Evolutionary conservation across 2,113 vertebrate genomes (phyloP).

Genomic region (Mastomys coucha): DNA sequence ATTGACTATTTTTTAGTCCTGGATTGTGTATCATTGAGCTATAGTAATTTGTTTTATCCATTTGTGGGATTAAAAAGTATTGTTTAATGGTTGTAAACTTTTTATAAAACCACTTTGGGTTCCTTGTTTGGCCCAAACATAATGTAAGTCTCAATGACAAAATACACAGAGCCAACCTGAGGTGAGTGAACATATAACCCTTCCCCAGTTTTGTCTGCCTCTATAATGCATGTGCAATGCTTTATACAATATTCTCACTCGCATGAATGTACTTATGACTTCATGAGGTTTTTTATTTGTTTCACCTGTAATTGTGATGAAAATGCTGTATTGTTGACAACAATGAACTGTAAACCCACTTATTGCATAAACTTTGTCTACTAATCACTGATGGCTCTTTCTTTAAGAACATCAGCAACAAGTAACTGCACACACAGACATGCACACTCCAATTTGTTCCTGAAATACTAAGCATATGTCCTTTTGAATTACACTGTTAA

Average conservation of each 20-base stretch:
- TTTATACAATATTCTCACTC: slow-evolving; percentile 75
- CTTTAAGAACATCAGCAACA: slow-evolving; percentile 70
- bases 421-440: background rate
- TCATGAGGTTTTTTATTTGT: slow-evolving; percentile 65
- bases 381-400: slow-evolving; percentile 72
- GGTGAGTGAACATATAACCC: slow-evolving; percentile 82
- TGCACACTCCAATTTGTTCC: slow-evolving; percentile 3
- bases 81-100: slow-evolving; percentile 89
- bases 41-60: slow-evolving; percentile 86
- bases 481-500: slow-evolving; percentile 7
- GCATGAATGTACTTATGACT: slow-evolving; percentile 72
- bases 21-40: slow-evolving; percentile 83
- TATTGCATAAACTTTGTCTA: slow-evolving; percentile 80
- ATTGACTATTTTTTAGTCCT: slow-evolving; percentile 85
- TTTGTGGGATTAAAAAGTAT: slow-evolving; percentile 88
- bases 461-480: slow-evolving; percentile 33
- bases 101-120: slow-evolving; percentile 92
- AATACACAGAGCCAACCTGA: slow-evolving; percentile 76
- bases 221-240: slow-evolving; percentile 75
- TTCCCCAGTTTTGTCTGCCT: slow-evolving; percentile 76
- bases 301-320: slow-evolving; percentile 70
- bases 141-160: slow-evolving; percentile 94
- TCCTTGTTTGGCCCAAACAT: slow-evolving; percentile 92
- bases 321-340: slow-evolving; percentile 72
- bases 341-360: slow-evolving; percentile 71